phyloP scores from a whole-genome alignment of 2,113 vertebrate genomes.

The Benitochromis conjunctus region DNA sequence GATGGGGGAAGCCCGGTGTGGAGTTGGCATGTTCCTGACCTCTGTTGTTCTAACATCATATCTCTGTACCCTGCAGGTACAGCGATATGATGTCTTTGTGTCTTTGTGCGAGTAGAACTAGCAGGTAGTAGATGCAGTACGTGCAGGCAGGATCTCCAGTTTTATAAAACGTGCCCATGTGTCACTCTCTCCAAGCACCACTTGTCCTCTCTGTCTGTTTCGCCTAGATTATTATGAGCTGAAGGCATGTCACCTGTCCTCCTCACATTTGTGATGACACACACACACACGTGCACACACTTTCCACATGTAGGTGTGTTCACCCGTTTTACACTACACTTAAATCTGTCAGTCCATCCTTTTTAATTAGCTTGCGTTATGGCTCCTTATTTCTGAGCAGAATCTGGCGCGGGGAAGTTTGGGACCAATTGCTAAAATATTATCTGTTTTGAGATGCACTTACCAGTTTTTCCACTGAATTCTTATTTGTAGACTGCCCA shows the following conservation, averaged over 20 bases:
- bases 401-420: neutral
- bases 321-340: neutral
- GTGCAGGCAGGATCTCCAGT: neutral
- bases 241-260: neutral
- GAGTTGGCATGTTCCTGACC: slow-evolving; percentile 29
- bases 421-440: neutral
- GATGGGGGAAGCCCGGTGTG: neutral
- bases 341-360: neutral
- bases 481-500: neutral
- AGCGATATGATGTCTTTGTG: too few species aligned
- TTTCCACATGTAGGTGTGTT: neutral
- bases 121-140: neutral
- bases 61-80: slow-evolving; percentile 3
- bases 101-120: neutral
- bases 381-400: neutral
- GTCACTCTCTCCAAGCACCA: neutral
- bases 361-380: neutral
- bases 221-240: neutral
- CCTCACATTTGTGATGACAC: neutral
- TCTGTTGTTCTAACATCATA: neutral
- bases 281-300: neutral
- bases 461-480: neutral
- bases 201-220: neutral
- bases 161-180: neutral
- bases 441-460: neutral